Evolutionary conservation across 2,797 vertebrate genomes (phyloP), one percentile per base, ranked within the genome.

Genomic region (Helarctos malayanus): DNA sequence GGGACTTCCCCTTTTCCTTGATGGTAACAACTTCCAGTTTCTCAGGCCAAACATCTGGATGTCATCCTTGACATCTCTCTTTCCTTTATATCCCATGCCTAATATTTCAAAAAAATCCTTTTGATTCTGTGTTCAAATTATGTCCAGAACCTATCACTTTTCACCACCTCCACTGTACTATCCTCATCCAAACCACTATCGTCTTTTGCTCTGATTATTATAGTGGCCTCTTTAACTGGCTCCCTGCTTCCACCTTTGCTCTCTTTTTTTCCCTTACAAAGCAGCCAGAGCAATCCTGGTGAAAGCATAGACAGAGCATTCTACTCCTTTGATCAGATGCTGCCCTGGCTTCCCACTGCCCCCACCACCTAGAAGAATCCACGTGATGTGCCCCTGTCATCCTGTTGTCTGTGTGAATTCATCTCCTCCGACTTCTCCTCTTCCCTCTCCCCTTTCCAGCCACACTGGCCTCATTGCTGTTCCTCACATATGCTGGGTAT

Each of bases 31-130:
- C 54, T 81, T 83, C 49, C 3, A 15, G 23, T 93, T 69, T 38
- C 38, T 94, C 47, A 59, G 23, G 32, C 14, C 18, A n/a, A 68
- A 87, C 56, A 94, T 93, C 15, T 81, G 54, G 10, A 45, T 92
- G 25, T 14, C 45, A 59, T 59, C 38, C 25, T 85, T 88, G 54
- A 32, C n/a, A 32, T 78, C 49, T 71, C 11, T 47, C 16, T 89
- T 47, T 56, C 11, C 88, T 83, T 94, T 63, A 47, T 25, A 59
- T 15, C 16, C 8, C 4, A 38, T 29, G 41, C 35, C 57, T 54
- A 65, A 0, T 78, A 14, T 78, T 90, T 89, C 21, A 73, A 87
- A 84, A 84, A 80, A 8, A 52, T 45, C 8, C 15, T 83, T 87
- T 93, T 84, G 27, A 61, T 47, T 41, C 25, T 52, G 0, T 52